These are phyloP conservation scores for Gonioctena quinquepunctata DNA, from an alignment of 1,140 invertebrate species.

Conservation along the genomic window DNA sequence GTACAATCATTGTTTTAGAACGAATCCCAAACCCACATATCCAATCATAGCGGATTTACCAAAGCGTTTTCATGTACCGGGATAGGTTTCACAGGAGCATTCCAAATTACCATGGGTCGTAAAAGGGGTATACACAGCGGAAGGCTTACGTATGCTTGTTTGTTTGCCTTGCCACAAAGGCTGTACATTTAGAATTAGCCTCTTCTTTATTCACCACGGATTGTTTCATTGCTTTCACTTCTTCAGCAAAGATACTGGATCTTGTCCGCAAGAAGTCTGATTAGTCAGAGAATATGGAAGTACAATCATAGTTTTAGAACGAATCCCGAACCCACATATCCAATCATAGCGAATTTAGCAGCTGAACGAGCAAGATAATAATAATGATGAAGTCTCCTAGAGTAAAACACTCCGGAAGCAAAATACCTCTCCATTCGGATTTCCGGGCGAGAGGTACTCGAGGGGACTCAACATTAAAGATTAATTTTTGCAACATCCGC, in stretches of 20 bases:
- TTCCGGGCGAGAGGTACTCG: no score
- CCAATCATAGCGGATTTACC: not conserved
- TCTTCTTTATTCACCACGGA: no score
- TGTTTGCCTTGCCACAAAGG: slow-evolving; percentile 18
- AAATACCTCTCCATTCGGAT: no score
- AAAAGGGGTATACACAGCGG: slow-evolving; percentile 15
- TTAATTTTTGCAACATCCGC: no score
- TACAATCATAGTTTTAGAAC: not conserved
- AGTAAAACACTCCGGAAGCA: no score
- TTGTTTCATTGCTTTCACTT: not conserved
- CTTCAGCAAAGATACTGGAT: not conserved
- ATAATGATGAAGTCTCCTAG: no score
- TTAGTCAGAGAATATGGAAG: no score
- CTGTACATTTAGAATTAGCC: slow-evolving; percentile 48
- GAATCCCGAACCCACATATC: not conserved
- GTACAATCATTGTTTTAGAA: not conserved
- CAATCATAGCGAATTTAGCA: not conserved
- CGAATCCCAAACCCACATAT: not conserved
- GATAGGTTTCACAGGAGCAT: slow-evolving; percentile 46
- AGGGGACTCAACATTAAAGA: no score
- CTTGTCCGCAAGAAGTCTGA: no score
- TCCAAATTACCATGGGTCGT: slow-evolving; percentile 21
- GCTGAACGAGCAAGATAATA: not conserved
- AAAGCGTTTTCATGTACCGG: no score
- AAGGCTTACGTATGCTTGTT: slow-evolving; percentile 36